Conservation (phyloP, 2,113 vertebrate species). For the Paraplagusia blochii region DNA sequence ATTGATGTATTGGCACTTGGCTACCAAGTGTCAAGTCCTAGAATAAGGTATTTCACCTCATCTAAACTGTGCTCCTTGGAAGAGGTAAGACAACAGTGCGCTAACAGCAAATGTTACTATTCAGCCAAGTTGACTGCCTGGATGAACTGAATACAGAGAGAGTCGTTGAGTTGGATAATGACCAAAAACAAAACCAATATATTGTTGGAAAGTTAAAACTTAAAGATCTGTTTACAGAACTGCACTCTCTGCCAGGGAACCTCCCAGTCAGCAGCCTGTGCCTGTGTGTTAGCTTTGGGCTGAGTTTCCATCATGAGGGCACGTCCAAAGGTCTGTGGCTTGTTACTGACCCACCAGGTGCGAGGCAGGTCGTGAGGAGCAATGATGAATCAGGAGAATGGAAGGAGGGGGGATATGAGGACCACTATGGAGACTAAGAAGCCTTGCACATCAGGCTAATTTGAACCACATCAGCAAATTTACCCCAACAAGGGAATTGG, state of each 20-base stretch:
- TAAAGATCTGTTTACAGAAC: background rate
- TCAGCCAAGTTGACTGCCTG: too few species aligned
- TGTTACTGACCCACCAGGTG: background rate
- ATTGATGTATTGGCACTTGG: too few species aligned
- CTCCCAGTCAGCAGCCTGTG: constrained; percentile 9
- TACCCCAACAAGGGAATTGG: constrained; percentile 17
- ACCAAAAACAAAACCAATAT: background rate
- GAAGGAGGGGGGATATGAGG: background rate
- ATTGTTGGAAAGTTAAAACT: background rate
- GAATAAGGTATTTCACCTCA: too few species aligned
- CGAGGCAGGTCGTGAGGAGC: constrained; percentile 8
- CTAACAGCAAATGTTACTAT: too few species aligned
- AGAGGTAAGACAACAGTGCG: too few species aligned
- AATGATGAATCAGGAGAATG: constrained; percentile 16
- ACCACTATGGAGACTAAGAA: constrained; percentile 9
- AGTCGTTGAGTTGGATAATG: constrained; percentile 9
- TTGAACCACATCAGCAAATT: constrained; percentile 53
- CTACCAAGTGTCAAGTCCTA: too few species aligned
- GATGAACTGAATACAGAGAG: too few species aligned
- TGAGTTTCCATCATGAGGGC: constrained; percentile 6
- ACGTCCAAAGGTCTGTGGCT: constrained; percentile 18
- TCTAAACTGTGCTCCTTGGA: too few species aligned
- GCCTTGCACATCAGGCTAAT: constrained; percentile 54
- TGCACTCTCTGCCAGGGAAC: background rate
- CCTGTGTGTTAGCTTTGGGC: constrained; percentile 35